Evolutionary conservation across 2,888 invertebrate species (phyloP).

Genomic region (Fragum fragum): DNA sequence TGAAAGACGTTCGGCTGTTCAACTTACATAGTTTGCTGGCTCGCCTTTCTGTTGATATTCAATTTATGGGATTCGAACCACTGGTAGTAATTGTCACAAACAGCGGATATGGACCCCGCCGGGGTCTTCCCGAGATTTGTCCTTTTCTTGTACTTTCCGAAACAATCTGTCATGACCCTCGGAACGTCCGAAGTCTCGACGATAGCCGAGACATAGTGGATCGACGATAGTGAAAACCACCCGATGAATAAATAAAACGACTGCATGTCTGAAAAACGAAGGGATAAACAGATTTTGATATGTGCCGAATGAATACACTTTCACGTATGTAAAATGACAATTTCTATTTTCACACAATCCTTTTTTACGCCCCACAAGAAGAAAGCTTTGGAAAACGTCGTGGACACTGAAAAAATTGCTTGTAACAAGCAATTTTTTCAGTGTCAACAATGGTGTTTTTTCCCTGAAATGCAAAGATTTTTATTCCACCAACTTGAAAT

Average conservation of each 20-base stretch:
- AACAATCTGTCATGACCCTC: slow-evolving; percentile 29
- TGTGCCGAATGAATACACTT: too few relatives aligned
- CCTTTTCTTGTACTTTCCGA: slow-evolving; percentile 24
- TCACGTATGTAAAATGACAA: too few relatives aligned
- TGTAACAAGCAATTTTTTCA: too few relatives aligned
- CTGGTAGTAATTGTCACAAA: slow-evolving; percentile 50
- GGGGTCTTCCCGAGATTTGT: slow-evolving; percentile 16
- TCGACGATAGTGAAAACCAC: neutral
- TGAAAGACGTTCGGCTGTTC: too few relatives aligned
- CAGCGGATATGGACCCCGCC: slow-evolving; percentile 32
- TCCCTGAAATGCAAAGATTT: too few relatives aligned
- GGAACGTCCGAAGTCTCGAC: slow-evolving; percentile 40
- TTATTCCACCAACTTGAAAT: too few relatives aligned
- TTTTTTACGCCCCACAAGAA: too few relatives aligned
- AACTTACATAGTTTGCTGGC: slow-evolving; percentile 33
- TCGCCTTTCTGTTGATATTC: slow-evolving; percentile 38
- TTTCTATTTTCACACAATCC: too few relatives aligned
- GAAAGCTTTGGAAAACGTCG: too few relatives aligned
- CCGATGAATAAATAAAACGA: slow-evolving; percentile 1
- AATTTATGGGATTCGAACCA: slow-evolving; percentile 41
- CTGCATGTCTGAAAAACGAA: slow-evolving; percentile 51
- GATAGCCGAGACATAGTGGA: slow-evolving; percentile 1
- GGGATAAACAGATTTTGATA: too few relatives aligned
- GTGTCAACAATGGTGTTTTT: too few relatives aligned
- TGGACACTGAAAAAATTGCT: too few relatives aligned